A percentile compares a stretch with the other conserved stretches of the same genome.
Conservation (phyloP, 2,888 invertebrate genomes). For the Nomada goodeniana region DNA sequence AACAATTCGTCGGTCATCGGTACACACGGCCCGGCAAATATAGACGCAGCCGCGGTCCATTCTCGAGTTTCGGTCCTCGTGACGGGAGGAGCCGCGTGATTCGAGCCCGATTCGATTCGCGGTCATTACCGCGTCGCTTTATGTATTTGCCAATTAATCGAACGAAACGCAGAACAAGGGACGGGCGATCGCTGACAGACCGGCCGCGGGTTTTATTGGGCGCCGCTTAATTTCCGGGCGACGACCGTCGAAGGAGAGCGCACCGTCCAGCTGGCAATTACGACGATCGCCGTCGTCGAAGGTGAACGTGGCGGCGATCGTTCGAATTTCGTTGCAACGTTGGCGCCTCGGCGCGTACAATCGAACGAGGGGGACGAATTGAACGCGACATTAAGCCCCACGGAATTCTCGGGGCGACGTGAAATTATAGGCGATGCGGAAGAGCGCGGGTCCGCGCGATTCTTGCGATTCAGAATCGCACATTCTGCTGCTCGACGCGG, state of each 20-base stretch:
- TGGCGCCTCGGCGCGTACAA: too few species aligned
- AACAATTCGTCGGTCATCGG: not conserved
- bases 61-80: constrained; percentile 10
- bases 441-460: not conserved
- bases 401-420: not conserved
- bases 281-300: constrained; percentile 2
- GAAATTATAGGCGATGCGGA: not conserved
- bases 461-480: not conserved
- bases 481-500: not conserved
- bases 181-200: too few species aligned
- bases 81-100: constrained; percentile 8
- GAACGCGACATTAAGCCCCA: not conserved
- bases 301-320: not conserved
- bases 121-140: not conserved
- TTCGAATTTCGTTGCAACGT: too few species aligned
- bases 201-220: constrained; percentile 23
- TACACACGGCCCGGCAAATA: not conserved
- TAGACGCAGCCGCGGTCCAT: not conserved
- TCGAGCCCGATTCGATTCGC: constrained; percentile 17
- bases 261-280: constrained; percentile 11
- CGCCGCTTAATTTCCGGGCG: constrained; percentile 21
- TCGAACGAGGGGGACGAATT: too few species aligned
- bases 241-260: constrained; percentile 15
- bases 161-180: not conserved
- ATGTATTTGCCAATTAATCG: constrained; percentile 15